Evolutionary conservation across 37 sponge, comb jelly and placozoan species (phyloP).

Genomic region (Chondrosia reniformis): DNA sequence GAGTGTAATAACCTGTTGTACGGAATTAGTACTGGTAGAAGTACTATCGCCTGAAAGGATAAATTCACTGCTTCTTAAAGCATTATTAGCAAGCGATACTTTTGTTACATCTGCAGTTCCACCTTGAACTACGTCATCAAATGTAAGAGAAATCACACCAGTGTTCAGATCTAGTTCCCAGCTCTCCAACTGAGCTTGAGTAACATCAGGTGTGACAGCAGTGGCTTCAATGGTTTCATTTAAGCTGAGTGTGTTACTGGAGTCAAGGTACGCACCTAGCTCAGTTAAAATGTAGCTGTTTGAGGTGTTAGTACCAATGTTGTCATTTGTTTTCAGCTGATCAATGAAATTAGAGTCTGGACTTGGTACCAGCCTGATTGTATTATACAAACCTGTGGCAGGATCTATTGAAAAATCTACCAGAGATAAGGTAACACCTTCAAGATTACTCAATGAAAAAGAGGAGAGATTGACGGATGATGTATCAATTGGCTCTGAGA

Average conservation of each 20-base stretch:
- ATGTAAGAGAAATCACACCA: conserved; percentile 45
- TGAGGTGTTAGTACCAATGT: conserved; percentile 34
- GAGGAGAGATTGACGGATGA: conserved; percentile 20
- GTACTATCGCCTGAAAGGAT: conserved; percentile 34
- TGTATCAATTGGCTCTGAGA: conserved; percentile 74
- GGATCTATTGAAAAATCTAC: not conserved
- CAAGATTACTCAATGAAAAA: conserved; percentile 40
- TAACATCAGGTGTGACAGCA: conserved; percentile 37
- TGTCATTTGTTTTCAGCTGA: conserved; percentile 53
- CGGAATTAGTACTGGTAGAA: not conserved
- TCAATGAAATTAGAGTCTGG: conserved; percentile 30
- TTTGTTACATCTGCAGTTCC: conserved; percentile 30
- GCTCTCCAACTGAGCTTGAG: conserved; percentile 28
- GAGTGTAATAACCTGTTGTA: conserved; percentile 18
- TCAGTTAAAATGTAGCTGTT: conserved; percentile 43
- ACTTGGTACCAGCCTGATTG: conserved; percentile 20
- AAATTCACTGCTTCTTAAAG: not conserved
- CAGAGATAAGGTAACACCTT: conserved; percentile 7
- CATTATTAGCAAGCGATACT: not conserved
- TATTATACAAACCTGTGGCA: conserved; percentile 22
- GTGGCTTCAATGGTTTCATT: not conserved
- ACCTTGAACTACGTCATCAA: conserved; percentile 60
- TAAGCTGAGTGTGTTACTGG: conserved; percentile 15
- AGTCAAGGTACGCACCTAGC: conserved; percentile 39
- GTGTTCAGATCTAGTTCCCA: conserved; percentile 67